Conservation (phyloP, 2,888 invertebrate genomes). For the Callosobruchus maculatus region DNA sequence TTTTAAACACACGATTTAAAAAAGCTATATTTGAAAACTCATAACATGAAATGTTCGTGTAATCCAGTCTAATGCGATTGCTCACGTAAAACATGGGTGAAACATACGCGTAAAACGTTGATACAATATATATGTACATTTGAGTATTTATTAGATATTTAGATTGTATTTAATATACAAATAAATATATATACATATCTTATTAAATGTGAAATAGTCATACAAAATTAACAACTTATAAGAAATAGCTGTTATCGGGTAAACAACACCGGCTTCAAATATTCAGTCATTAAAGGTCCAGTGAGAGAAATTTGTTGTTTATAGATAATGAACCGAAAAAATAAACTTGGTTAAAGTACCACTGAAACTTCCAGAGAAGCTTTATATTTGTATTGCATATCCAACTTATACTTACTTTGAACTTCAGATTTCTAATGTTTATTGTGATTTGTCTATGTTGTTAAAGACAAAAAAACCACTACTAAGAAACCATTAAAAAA, state of each 20-base stretch:
- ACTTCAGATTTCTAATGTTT: too few species aligned
- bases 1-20: too few species aligned
- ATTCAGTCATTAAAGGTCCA: neutral
- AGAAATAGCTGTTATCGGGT: neutral
- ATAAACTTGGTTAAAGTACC: too few species aligned
- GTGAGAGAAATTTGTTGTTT: too few species aligned
- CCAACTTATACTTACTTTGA: too few species aligned
- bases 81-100: neutral
- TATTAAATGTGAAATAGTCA: neutral
- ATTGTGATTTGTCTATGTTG: too few species aligned
- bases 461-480: too few species aligned
- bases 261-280: neutral
- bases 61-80: neutral
- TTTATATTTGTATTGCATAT: too few species aligned
- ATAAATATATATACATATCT: neutral
- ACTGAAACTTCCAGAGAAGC: too few species aligned
- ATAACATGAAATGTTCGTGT: neutral
- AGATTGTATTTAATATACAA: neutral
- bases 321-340: too few species aligned
- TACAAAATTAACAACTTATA: neutral
- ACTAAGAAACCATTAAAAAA: neutral
- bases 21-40: neutral
- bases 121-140: neutral
- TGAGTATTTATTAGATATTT: too few species aligned
- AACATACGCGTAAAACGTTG: neutral